Percentiles rank a stretch among this genome's conserved stretches.
phyloP scores from a whole-genome alignment of 2,797 vertebrate genomes.

The Nyctalus aviator region DNA sequence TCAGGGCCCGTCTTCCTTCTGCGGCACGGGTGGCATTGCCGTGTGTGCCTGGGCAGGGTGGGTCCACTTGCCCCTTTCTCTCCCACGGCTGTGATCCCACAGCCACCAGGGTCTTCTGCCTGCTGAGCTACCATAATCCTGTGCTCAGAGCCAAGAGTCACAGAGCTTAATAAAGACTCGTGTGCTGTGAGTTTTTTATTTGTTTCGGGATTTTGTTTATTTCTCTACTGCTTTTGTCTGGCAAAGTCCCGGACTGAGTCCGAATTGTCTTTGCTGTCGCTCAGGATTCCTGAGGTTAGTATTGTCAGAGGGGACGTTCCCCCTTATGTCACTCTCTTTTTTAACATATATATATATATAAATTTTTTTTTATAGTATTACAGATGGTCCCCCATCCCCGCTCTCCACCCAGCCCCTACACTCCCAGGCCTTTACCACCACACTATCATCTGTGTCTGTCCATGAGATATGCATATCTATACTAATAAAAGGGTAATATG shows the following conservation, averaged over 20 bases:
- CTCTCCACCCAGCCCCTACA: too few species aligned
- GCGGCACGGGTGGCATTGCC: accelerated
- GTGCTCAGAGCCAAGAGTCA: background rate
- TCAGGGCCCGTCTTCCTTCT: background rate
- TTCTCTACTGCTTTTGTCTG: background rate
- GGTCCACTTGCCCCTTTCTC: background rate
- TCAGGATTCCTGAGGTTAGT: background rate
- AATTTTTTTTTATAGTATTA: too few species aligned
- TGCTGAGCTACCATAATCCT: background rate
- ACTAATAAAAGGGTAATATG: too few species aligned
- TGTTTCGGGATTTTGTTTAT: background rate
- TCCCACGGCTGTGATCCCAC: background rate
- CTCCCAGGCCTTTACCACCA: too few species aligned
- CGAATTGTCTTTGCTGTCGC: background rate
- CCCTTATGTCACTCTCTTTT: background rate
- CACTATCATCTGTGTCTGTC: too few species aligned
- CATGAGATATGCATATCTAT: too few species aligned
- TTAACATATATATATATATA: too few species aligned
- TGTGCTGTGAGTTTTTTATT: background rate
- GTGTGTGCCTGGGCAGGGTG: background rate
- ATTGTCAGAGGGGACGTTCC: background rate
- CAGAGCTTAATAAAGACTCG: background rate
- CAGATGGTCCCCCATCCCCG: too few species aligned
- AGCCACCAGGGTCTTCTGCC: background rate
- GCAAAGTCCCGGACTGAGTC: background rate